Evolutionary conservation across 1,140 invertebrate genomes (phyloP).

Genomic region (Arion vulgaris): DNA sequence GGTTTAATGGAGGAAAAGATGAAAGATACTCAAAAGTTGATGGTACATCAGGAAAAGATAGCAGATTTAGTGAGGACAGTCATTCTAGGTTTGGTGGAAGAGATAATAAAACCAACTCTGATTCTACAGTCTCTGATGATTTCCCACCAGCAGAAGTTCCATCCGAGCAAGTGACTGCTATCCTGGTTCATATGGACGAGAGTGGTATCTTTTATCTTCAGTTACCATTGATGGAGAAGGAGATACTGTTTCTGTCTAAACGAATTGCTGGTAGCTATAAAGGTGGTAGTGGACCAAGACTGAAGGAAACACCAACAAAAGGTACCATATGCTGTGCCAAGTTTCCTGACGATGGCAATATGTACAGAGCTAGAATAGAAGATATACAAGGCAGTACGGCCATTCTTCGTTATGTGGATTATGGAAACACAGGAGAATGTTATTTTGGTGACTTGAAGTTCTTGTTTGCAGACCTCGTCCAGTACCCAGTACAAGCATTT

Average conservation of each 20-base stretch:
- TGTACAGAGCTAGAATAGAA: constrained; percentile 85
- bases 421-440: constrained; percentile 52
- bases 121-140: constrained; percentile 7
- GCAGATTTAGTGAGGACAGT: background rate
- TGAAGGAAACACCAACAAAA: constrained; percentile 9
- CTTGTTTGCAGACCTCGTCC: constrained; percentile 38
- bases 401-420: constrained; percentile 78
- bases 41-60: background rate
- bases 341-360: constrained; percentile 81
- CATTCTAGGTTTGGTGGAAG: background rate
- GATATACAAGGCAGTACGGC: constrained; percentile 74
- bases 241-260: constrained; percentile 32
- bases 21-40: background rate
- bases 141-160: constrained; percentile 37
- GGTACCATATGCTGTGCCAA: constrained; percentile 75
- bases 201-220: constrained; percentile 49
- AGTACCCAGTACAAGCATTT: constrained; percentile 44
- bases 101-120: background rate
- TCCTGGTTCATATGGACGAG: constrained; percentile 44
- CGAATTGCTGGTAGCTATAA: constrained; percentile 34
- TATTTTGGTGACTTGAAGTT: constrained; percentile 34
- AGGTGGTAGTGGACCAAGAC: constrained; percentile 22
- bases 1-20: background rate
- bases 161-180: constrained; percentile 26
- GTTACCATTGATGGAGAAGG: constrained; percentile 34